Base-by-base conservation (phyloP, 2,113 vertebrate species). In the Procapra przewalskii region DNA sequence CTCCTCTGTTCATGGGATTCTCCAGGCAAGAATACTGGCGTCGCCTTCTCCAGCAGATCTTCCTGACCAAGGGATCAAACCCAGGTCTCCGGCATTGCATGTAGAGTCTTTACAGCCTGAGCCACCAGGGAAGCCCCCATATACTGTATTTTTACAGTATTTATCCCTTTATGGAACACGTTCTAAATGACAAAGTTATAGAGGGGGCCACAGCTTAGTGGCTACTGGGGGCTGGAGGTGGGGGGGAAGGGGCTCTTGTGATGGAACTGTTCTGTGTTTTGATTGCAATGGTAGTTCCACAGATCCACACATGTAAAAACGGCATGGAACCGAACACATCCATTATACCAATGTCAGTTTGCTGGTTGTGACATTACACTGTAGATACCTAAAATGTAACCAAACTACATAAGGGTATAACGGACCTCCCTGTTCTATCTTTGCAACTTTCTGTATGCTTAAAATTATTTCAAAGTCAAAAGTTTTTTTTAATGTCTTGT, bases 341-440 rank as follows among this genome's bases (percentile, higher is more conserved):
- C 2, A 0, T 13, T 16, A 33, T 4, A 5, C 50, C 29, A 0
- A 17, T 5, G 60, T 45, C 50, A 14, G 12, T 25, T n/a, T 57
- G 36, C 50, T 31, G 50, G 3, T 5, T 81, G 48, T 81, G 79
- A 52, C 0, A 0, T 12, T 33, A 50, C 29, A 12, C 48, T 33
- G 3, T 52, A 52, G 29, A 21, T 21, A 13, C 79, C 31, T 81
- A 52, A 52, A 81, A 52, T n/a, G 17, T 50, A 33, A 50, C 31
- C 48, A 52, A 21, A 33, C 48, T n/a, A 50, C 48, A 12, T 3
- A n/a, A 52, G 3, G 29, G 3, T 52, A 3, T 81, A 50, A 19
- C 3, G 27, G 27, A 92, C 80, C 36, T 55, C 48, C 27, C 48
- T 55, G 59, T 55, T 54, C 48, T 55, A 16, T 23, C 60, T 92